Evolutionary conservation across 1,140 invertebrate species (phyloP).

Genomic region (Hyles euphorbiae): DNA sequence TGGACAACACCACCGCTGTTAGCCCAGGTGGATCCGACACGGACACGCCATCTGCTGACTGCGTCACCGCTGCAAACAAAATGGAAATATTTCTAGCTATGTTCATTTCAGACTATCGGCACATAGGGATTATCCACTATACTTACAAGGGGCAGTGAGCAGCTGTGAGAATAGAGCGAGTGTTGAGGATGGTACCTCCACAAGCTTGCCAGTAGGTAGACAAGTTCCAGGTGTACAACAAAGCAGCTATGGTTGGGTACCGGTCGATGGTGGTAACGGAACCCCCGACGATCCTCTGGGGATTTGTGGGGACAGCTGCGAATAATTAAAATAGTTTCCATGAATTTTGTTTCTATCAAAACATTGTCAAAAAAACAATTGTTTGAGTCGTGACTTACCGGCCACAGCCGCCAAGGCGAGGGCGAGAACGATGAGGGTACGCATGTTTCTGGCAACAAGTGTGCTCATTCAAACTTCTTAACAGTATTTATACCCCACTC

Average conservation of each 20-base stretch:
- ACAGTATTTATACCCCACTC: too few relatives aligned
- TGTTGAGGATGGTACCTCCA: slow-evolving; percentile 33
- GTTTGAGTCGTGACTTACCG: slow-evolving; percentile 7
- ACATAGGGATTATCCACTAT: neutral
- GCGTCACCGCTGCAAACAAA: neutral
- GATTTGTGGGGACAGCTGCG: slow-evolving; percentile 21
- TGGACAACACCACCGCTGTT: slow-evolving; percentile 27
- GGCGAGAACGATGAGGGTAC: slow-evolving; percentile 9
- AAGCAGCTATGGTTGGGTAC: slow-evolving; percentile 26
- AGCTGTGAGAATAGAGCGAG: slow-evolving; percentile 27
- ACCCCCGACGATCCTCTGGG: slow-evolving; percentile 39
- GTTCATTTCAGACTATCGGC: too few relatives aligned
- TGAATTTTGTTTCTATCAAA: slow-evolving; percentile 1
- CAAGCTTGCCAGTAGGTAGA: slow-evolving; percentile 23
- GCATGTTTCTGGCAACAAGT: slow-evolving; percentile 7
- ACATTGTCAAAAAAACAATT: neutral
- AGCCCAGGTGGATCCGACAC: slow-evolving; percentile 27
- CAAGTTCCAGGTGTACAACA: slow-evolving; percentile 24
- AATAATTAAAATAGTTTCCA: slow-evolving; percentile 8
- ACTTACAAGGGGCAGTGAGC: slow-evolving; percentile 38
- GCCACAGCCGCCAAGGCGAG: slow-evolving; percentile 10
- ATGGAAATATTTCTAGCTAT: neutral
- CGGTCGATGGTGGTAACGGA: slow-evolving; percentile 25
- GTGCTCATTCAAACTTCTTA: too few relatives aligned
- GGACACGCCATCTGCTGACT: slow-evolving; percentile 21